Conservation (phyloP, 2,888 invertebrate genomes). For the Lasioglossum marginatum region DNA sequence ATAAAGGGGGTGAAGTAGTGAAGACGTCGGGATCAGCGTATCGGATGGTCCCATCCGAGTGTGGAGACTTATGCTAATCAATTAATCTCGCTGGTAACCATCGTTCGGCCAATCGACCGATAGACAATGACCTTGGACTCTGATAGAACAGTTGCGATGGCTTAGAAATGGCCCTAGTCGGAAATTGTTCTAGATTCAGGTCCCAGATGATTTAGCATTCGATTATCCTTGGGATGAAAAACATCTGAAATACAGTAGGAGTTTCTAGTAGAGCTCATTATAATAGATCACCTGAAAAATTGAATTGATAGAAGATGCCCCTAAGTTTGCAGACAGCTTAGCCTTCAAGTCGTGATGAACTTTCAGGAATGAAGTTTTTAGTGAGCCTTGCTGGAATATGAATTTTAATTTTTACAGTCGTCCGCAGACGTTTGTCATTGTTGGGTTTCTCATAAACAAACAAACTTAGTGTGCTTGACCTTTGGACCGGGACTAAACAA, state of each 20-base stretch:
- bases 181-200: background rate
- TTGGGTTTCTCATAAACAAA: constrained; percentile 20
- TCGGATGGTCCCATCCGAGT: constrained; percentile 39
- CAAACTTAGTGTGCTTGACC: constrained; percentile 41
- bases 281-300: too few species aligned
- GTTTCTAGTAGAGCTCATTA: too few species aligned
- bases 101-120: constrained; percentile 24
- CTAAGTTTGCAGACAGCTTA: background rate
- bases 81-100: constrained; percentile 60
- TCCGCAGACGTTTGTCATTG: background rate
- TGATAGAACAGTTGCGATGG: background rate
- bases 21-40: constrained; percentile 42
- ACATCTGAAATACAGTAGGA: background rate
- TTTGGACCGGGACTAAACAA: constrained; percentile 33
- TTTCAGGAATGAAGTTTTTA: background rate
- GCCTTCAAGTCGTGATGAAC: background rate
- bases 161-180: background rate
- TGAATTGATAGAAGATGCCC: background rate
- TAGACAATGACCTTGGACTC: constrained; percentile 1
- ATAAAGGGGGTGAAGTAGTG: constrained; percentile 65
- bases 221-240: background rate
- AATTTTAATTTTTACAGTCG: background rate
- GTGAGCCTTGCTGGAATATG: background rate
- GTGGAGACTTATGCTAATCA: constrained; percentile 52
- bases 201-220: background rate